Evolutionary conservation across 2,888 invertebrate species (phyloP).

Genomic region (Cryptosula pallasiana): DNA sequence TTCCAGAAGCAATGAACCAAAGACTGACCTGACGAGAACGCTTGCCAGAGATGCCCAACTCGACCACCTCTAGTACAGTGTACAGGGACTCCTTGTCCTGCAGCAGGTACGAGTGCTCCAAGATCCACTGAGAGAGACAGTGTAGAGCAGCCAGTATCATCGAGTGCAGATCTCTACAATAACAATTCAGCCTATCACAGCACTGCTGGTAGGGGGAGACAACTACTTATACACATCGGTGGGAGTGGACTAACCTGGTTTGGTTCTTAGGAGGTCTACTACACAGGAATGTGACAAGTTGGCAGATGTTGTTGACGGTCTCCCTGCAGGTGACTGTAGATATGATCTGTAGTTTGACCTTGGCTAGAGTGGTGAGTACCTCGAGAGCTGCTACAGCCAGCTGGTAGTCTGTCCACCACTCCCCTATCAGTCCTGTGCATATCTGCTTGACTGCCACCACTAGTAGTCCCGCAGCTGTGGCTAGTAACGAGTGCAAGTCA

Average conservation of each 20-base stretch:
- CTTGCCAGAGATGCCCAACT: conserved; percentile 87
- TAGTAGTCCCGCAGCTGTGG: conserved; percentile 80
- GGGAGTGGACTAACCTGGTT: conserved; percentile 70
- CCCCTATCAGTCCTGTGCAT: conserved; percentile 87
- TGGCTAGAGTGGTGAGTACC: conserved; percentile 80
- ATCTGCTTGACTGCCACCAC: conserved; percentile 88
- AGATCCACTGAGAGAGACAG: conserved; percentile 71
- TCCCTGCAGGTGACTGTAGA: conserved; percentile 49
- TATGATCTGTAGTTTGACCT: conserved; percentile 55
- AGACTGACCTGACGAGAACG: conserved; percentile 11
- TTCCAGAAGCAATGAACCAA: no score
- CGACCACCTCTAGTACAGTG: conserved; percentile 91
- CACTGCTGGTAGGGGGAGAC: no score
- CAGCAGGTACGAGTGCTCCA: conserved; percentile 81
- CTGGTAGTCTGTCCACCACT: conserved; percentile 92
- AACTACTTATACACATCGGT: no score
- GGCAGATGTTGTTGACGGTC: conserved; percentile 89
- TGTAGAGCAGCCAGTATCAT: conserved; percentile 70
- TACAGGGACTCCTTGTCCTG: conserved; percentile 86
- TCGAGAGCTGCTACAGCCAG: conserved; percentile 89
- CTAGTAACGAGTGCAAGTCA: conserved; percentile 59
- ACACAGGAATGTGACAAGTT: conserved; percentile 93
- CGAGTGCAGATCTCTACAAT: conserved; percentile 87
- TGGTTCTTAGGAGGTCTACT: conserved; percentile 88
- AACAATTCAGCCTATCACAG: no score